Evolutionary conservation across 2,888 invertebrate species (phyloP).

Genomic region (Temnothorax ravouxi): DNA sequence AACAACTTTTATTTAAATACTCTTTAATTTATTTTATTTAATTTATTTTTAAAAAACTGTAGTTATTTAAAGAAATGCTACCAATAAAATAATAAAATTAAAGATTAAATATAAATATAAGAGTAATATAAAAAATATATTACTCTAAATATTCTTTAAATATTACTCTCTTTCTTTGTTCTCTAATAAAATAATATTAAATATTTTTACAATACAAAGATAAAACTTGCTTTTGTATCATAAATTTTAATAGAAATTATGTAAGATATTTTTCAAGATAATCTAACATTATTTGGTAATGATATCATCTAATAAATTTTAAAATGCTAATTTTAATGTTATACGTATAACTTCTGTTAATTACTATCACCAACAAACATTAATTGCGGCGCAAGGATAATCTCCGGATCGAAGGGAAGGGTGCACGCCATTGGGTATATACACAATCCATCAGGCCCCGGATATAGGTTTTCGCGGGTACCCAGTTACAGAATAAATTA

Average conservation of each 20-base stretch:
- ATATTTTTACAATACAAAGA: background rate
- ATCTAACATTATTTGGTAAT: background rate
- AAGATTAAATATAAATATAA: background rate
- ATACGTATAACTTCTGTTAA: conserved; percentile 8
- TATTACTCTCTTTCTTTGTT: background rate
- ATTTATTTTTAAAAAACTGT: background rate
- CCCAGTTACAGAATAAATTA: conserved; percentile 73
- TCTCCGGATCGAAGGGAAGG: conserved; percentile 45
- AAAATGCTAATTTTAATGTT: conserved; percentile 5
- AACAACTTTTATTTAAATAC: background rate
- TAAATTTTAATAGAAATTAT: background rate
- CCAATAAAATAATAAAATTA: background rate
- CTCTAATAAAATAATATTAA: background rate
- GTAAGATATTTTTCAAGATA: background rate
- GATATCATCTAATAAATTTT: background rate
- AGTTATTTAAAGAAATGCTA: background rate
- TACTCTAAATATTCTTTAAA: background rate
- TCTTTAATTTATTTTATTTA: too few species aligned
- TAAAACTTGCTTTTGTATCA: background rate
- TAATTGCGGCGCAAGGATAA: conserved; percentile 16
- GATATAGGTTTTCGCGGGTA: conserved; percentile 71
- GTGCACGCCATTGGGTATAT: conserved; percentile 64
- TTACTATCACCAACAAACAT: conserved; percentile 30
- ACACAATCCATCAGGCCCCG: conserved; percentile 66
- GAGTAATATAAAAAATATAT: background rate